Base-by-base conservation (phyloP, 2,113 vertebrate species). In the Takifugu flavidus region DNA sequence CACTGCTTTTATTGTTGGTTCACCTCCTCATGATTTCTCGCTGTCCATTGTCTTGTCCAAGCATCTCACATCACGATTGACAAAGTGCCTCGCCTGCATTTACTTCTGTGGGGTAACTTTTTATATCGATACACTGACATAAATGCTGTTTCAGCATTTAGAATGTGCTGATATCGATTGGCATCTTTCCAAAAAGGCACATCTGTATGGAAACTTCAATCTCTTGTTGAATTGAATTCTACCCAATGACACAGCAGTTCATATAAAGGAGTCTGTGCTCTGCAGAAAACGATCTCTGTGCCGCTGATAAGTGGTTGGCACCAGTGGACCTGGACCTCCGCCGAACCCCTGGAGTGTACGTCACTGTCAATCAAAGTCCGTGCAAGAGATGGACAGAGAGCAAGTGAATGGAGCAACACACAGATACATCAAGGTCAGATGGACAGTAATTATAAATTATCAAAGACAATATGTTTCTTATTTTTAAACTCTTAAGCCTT, bases 311-410 rank as follows among this genome's bases (percentile, higher is more conserved):
- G 50, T 2, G 78, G 79, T 57, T 49, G 4, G n/a, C 74, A 79
- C 45, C 72, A 67, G 63, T 92, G 86, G 85, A 79, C 34, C 42
- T 92, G 91, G 91, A 83, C 65, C 42, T 91, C 91, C 7, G 56
- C 15, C 0, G 82, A 88, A 64, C 90, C 90, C 0, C 75, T 92
- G 39, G 66, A 92, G 57, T 92, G 91, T 65, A 87, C 88, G 29
- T 91, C 90, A 0, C 82, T 87, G 75, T 89, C 88, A 0, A 29
- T 89, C 56, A 68, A 49, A 39, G 52, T 92, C 56, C 74, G 91
- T 62, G 87, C 90, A n/a, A 78, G 78, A 80, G 65, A 78, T 25
- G 76, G 67, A n/a, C 47, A 80, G 3, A 2, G 28, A 4, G 72
- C 73, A 45, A 89, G 89, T 56, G 70, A 75, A 51, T 92, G 90